phyloP scores from a whole-genome alignment of 30 jellyfish, hydroid and myxozoan genomes.

The Pseudorhiza aurosa region DNA sequence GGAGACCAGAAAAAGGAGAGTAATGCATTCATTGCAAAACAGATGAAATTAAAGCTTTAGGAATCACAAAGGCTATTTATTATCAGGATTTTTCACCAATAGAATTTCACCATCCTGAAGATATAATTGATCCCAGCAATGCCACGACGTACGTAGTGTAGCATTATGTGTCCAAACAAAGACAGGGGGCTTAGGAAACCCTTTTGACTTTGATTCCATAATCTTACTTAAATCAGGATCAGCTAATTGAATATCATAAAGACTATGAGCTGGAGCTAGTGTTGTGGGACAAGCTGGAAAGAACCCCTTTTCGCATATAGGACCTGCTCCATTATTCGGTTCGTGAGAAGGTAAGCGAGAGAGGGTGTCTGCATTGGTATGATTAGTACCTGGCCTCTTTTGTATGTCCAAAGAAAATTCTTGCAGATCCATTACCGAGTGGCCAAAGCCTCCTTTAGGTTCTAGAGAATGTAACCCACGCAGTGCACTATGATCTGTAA shows the following conservation, averaged over 20 bases:
- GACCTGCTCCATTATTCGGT: too few species aligned
- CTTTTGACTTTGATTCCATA: constrained; percentile 1
- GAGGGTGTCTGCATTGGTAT: constrained; percentile 65
- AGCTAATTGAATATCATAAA: constrained; percentile 1
- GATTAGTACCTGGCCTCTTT: constrained; percentile 41
- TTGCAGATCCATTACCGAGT: constrained; percentile 55
- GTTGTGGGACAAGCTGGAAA: constrained; percentile 23
- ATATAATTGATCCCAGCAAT: constrained; percentile 38
- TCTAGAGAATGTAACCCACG: constrained; percentile 42
- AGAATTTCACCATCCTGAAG: constrained; percentile 13
- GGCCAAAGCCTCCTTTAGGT: constrained; percentile 48
- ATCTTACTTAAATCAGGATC: constrained; percentile 7
- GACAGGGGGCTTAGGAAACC: constrained; percentile 20
- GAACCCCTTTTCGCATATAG: neutral
- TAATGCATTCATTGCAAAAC: constrained; percentile 53
- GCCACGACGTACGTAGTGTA: constrained; percentile 28
- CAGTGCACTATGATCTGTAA: constrained; percentile 59
- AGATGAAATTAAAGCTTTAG: neutral
- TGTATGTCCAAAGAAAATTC: constrained; percentile 2
- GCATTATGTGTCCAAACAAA: constrained; percentile 35
- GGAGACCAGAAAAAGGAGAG: constrained; percentile 47
- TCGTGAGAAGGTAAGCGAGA: constrained; percentile 43
- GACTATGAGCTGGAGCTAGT: neutral
- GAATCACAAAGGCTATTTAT: constrained; percentile 30
- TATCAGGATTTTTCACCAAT: neutral